These are phyloP conservation scores for Hippocampus zosterae DNA, from an alignment of 2,113 vertebrate genomes.

Conservation along the genomic window DNA sequence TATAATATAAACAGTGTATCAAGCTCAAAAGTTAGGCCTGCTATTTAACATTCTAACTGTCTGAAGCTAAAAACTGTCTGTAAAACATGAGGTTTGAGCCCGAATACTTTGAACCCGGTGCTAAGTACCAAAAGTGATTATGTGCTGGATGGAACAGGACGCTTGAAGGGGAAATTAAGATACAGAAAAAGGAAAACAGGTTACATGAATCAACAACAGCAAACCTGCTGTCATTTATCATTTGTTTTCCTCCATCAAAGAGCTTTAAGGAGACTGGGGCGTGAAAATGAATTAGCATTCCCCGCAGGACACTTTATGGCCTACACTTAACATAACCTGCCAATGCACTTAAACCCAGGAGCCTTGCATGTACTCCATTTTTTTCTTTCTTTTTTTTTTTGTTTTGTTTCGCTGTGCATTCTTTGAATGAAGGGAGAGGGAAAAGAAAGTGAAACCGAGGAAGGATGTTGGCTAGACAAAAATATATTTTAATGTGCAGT, in stretches of 20 bases:
- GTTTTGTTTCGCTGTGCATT: slow-evolving; percentile 10
- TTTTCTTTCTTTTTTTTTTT: slow-evolving; percentile 11
- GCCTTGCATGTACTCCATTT: slow-evolving; percentile 10
- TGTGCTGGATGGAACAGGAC: neutral
- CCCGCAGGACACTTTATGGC: slow-evolving; percentile 46
- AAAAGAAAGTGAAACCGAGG: neutral
- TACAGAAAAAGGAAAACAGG: neutral
- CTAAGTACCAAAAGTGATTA: too few species aligned
- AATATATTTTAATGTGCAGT: neutral
- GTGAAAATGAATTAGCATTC: slow-evolving; percentile 54
- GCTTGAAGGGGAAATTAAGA: neutral
- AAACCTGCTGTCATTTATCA: slow-evolving; percentile 22
- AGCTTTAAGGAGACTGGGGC: slow-evolving; percentile 37
- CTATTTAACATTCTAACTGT: too few species aligned
- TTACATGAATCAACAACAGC: slow-evolving; percentile 24
- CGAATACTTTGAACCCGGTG: too few species aligned
- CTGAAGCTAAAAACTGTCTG: too few species aligned
- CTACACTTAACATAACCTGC: slow-evolving; percentile 34
- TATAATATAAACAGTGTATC: too few species aligned
- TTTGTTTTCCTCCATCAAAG: slow-evolving; percentile 15
- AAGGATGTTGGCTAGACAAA: too few species aligned
- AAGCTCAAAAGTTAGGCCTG: too few species aligned
- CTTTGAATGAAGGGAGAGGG: neutral
- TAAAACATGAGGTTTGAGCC: too few species aligned
- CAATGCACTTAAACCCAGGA: slow-evolving; percentile 29